A percentile compares a stretch with the other conserved stretches of the same genome.
Conservation (phyloP, 1,140 invertebrate species). For the Holcopasites calliopsidis region DNA sequence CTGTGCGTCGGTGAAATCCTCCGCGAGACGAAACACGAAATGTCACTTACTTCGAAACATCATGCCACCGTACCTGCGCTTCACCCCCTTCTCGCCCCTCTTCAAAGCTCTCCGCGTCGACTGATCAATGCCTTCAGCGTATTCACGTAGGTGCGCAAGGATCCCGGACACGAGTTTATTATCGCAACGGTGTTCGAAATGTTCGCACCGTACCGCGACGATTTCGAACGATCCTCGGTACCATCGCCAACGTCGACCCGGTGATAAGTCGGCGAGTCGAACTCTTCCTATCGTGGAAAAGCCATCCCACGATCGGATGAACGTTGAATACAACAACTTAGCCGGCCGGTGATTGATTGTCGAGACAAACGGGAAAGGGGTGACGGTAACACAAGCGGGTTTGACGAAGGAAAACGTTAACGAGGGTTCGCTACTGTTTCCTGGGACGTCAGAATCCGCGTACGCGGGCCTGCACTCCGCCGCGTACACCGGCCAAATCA, state of each 20-base stretch:
- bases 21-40: constrained; percentile 61
- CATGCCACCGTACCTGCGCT: constrained; percentile 6
- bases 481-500: constrained; percentile 7
- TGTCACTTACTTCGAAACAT: constrained; percentile 62
- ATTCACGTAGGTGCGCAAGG: neutral
- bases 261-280: constrained; percentile 6
- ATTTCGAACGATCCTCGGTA: neutral
- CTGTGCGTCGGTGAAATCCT: constrained; percentile 52
- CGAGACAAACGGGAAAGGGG: constrained; percentile 36
- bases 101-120: neutral
- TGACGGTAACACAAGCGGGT: constrained; percentile 55
- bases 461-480: neutral
- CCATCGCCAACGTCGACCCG: no score
- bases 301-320: neutral
- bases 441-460: constrained; percentile 53
- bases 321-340: constrained; percentile 18
- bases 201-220: neutral
- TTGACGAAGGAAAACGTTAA: constrained; percentile 61
- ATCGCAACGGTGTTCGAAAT: constrained; percentile 20
- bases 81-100: no score
- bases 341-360: constrained; percentile 18
- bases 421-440: constrained; percentile 57
- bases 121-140: constrained; percentile 37
- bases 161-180: constrained; percentile 16
- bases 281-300: neutral